Evolutionary conservation across 2,113 vertebrate genomes (phyloP).

Genomic region (Clupea harengus): DNA sequence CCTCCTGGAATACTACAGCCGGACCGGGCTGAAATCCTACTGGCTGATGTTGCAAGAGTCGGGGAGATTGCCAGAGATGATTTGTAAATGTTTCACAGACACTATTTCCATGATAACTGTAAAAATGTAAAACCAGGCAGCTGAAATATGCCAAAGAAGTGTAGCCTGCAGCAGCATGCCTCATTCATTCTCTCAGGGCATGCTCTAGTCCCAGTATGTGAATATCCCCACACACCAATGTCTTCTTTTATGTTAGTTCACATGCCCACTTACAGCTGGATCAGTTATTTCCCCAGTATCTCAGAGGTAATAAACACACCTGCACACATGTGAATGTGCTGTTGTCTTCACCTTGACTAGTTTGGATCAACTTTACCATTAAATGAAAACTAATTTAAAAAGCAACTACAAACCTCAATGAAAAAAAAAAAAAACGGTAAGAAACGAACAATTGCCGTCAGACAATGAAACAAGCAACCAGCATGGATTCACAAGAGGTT

Average conservation of each 20-base stretch:
- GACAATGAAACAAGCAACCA: background rate
- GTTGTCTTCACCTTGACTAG: too few species aligned
- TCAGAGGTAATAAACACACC: background rate
- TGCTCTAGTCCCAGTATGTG: background rate
- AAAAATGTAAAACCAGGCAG: background rate
- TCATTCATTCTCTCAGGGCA: background rate
- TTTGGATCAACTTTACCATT: background rate
- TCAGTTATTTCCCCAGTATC: background rate
- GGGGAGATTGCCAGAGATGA: background rate
- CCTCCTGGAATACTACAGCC: background rate
- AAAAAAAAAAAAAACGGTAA: background rate
- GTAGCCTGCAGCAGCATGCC: background rate
- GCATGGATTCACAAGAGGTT: background rate
- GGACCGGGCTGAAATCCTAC: background rate
- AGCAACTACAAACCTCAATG: background rate
- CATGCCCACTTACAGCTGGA: background rate
- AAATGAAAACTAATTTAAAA: background rate
- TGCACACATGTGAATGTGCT: background rate
- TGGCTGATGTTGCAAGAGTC: background rate
- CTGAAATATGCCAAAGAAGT: background rate
- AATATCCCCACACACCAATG: background rate
- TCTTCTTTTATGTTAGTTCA: background rate
- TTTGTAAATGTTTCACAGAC: background rate
- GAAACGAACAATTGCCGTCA: background rate
- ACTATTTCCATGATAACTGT: background rate